Conservation (phyloP, 1,140 invertebrate species). For the Drosophila simulans region DNA sequence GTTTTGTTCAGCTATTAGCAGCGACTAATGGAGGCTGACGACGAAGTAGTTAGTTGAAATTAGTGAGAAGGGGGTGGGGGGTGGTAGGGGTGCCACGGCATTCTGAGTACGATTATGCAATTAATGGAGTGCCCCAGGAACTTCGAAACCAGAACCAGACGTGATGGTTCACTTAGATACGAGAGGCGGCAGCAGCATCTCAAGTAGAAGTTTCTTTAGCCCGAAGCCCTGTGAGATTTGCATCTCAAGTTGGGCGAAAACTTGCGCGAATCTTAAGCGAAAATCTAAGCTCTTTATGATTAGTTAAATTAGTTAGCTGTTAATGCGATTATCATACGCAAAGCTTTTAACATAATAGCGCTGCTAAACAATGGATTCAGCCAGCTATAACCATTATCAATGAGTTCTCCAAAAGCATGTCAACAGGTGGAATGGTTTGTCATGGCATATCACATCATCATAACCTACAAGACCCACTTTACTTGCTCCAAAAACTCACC, state of each 20-base stretch:
- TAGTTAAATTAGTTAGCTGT: too few species aligned
- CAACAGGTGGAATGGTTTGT: too few species aligned
- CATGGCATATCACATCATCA: too few species aligned
- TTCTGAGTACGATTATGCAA: constrained; percentile 61
- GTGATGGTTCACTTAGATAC: constrained; percentile 36
- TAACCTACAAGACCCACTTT: too few species aligned
- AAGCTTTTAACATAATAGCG: too few species aligned
- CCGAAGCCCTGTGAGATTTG: background rate
- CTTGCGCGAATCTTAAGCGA: background rate
- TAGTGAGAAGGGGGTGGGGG: background rate
- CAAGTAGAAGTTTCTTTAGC: constrained; percentile 1
- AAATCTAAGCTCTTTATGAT: background rate
- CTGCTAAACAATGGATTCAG: too few species aligned
- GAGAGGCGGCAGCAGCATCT: background rate
- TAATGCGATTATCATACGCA: too few species aligned
- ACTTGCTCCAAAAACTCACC: constrained; percentile 21
- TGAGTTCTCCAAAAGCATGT: too few species aligned
- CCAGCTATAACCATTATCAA: too few species aligned
- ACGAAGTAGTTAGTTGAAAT: constrained; percentile 19
- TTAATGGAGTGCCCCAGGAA: constrained; percentile 52
- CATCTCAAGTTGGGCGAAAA: background rate
- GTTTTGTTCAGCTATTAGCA: constrained; percentile 72
- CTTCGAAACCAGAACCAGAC: constrained; percentile 5
- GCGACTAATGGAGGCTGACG: constrained; percentile 72
- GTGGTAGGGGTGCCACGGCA: background rate